Evolutionary conservation across 2,888 invertebrate genomes (phyloP).

Genomic region (Horisme vitalbata): DNA sequence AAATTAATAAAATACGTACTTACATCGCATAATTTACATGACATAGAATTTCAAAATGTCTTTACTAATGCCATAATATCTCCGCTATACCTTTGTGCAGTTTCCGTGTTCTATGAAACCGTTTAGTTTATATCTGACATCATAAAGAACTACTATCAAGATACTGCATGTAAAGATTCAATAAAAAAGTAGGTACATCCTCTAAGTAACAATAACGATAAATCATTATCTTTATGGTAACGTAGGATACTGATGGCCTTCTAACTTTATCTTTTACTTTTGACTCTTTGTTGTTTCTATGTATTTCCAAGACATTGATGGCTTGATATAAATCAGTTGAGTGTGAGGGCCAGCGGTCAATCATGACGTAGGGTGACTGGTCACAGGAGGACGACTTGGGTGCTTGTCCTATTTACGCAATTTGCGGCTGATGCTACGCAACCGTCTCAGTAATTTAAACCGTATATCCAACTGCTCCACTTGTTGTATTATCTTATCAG

Average conservation of each 20-base stretch:
- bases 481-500: conserved; percentile 46
- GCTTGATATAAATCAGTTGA: conserved; percentile 45
- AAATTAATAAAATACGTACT: background rate
- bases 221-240: conserved; percentile 31
- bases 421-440: conserved; percentile 44
- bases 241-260: conserved; percentile 30
- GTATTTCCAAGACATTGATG: conserved; percentile 39
- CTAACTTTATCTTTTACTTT: conserved; percentile 22
- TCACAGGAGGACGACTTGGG: conserved; percentile 43
- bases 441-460: conserved; percentile 54
- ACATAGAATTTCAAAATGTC: too few relatives aligned
- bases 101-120: conserved; percentile 8
- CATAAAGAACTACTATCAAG: background rate
- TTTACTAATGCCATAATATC: conserved; percentile 5
- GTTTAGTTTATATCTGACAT: conserved; percentile 7
- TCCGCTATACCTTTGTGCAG: conserved; percentile 9
- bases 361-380: conserved; percentile 38
- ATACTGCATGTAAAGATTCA: conserved; percentile 8
- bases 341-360: conserved; percentile 19
- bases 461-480: conserved; percentile 46
- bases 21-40: conserved; percentile 9
- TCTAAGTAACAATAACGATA: conserved; percentile 17
- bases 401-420: conserved; percentile 62
- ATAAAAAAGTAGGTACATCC: conserved; percentile 14
- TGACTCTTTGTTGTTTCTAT: conserved; percentile 27